Conservation (phyloP, 2,888 invertebrate species). For the Phaedon cochleariae region DNA sequence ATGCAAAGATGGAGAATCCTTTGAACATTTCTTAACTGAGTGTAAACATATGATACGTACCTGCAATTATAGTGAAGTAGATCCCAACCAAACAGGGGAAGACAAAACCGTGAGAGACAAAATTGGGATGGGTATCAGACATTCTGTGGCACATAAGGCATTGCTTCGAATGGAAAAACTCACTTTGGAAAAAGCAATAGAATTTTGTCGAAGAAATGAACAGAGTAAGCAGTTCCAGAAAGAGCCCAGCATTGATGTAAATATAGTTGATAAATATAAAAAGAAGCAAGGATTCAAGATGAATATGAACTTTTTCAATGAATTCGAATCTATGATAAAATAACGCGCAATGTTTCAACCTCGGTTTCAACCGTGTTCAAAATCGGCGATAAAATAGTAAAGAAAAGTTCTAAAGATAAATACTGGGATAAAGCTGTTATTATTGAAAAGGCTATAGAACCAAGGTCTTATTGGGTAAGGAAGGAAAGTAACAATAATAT, state of each 20-base stretch:
- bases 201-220: constrained; percentile 41
- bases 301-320: not conserved
- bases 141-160: constrained; percentile 37
- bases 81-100: constrained; percentile 23
- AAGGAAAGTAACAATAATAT: not conserved
- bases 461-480: not conserved
- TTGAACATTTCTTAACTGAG: constrained; percentile 40
- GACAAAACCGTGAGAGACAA: constrained; percentile 39
- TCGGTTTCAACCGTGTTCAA: constrained; percentile 5
- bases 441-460: constrained; percentile 9
- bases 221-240: constrained; percentile 35
- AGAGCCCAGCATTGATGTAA: not conserved
- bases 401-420: constrained; percentile 33
- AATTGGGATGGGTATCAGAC: constrained; percentile 40
- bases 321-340: constrained; percentile 9
- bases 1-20: constrained; percentile 33
- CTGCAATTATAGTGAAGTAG: constrained; percentile 23
- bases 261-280: constrained; percentile 13
- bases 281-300: not conserved
- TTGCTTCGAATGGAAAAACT: constrained; percentile 40
- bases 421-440: constrained; percentile 37
- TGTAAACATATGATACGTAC: constrained; percentile 20
- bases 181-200: constrained; percentile 38
- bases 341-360: not conserved
- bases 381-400: constrained; percentile 33